Base-by-base conservation (phyloP, 2,888 invertebrate species). In the Cerastis rubricosa region DNA sequence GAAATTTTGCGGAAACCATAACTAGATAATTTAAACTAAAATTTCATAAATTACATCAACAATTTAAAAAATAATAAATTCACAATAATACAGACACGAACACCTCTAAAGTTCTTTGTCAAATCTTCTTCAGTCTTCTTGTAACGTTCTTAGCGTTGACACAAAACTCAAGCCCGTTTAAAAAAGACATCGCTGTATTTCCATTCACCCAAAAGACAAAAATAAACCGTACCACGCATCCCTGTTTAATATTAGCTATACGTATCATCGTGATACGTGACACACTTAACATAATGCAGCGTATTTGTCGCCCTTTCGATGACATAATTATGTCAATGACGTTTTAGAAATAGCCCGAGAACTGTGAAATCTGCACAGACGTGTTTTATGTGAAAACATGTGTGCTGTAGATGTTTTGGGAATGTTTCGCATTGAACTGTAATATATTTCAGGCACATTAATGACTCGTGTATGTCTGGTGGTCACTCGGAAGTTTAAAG, bases 281-380 rank as follows among this genome's bases (percentile, higher is more conserved):
- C 87, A 87, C 87, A 82, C 72, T 80, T 85, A 75, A 77, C 85
- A 83, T 75, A 78, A 84, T 79, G 74, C 77, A 57, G 68, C 40
- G 61, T 77, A 65, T 73, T 75, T 78, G 81, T 71, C 81, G 79
- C 72, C 67, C 76, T 74, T 81, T 74, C 54, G 80, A 78, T 80
- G 88, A 85, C 84, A 87, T 78, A 88, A 88, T 88, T 85, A 83
- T 88, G 88, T 87, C 88, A 88, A 88, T 87, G 88, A 77, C 88
- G 81, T 69, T 75, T 68, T 70, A 74, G 67, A 88, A 87, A 88
- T 88, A 88, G 78, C 80, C 29, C 66, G 80, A 51, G 49, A 86
- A 63, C 57, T 75, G 68, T 69, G 57, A 65, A 76, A 72, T 70
- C 54, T 64, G 67, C 63, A 80, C 67, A 73, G 75, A 73, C 72